Conservation (phyloP, 1,140 invertebrate species). For the Heliconius congener region DNA sequence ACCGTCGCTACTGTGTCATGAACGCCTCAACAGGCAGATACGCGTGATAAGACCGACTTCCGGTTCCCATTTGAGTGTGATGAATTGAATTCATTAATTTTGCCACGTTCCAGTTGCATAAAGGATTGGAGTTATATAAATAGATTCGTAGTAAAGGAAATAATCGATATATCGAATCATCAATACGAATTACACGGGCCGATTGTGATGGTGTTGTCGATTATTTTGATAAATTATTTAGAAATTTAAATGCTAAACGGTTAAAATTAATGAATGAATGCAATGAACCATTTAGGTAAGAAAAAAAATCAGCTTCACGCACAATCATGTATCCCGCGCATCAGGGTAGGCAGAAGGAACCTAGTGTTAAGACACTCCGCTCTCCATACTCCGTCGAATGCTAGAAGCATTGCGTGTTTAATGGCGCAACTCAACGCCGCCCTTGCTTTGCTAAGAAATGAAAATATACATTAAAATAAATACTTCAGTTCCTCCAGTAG, state of each 20-base stretch:
- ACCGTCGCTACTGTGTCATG: not conserved
- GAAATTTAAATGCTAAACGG: not conserved
- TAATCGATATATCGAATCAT: conserved; percentile 60
- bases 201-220: conserved; percentile 30
- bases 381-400: too few species aligned
- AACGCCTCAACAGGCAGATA: not conserved
- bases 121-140: conserved; percentile 46
- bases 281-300: too few species aligned
- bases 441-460: too few species aligned
- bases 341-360: too few species aligned
- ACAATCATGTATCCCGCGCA: too few species aligned
- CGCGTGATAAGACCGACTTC: not conserved
- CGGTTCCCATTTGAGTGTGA: conserved; percentile 8
- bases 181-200: conserved; percentile 67
- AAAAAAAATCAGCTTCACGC: too few species aligned
- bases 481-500: too few species aligned
- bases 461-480: too few species aligned
- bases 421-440: too few species aligned
- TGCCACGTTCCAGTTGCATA: conserved; percentile 20
- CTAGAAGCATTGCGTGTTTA: too few species aligned
- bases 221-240: not conserved
- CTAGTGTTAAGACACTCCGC: too few species aligned
- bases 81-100: conserved; percentile 36
- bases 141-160: conserved; percentile 41
- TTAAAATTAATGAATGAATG: not conserved